phyloP scores from a whole-genome alignment of 2,113 vertebrate species.

The Dipodomys merriami region DNA sequence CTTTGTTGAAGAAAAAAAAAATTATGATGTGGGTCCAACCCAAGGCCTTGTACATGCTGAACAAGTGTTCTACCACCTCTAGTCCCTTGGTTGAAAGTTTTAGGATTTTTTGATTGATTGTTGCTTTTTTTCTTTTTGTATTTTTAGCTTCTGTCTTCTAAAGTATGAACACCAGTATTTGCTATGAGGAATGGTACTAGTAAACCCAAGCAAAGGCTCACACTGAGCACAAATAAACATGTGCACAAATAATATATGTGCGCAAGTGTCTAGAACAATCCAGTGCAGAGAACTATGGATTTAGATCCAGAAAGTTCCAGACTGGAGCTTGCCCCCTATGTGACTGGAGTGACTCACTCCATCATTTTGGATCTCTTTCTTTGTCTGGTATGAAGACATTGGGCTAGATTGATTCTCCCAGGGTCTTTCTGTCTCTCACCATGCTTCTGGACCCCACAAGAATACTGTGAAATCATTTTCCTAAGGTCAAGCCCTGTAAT shows the following conservation, averaged over 20 bases:
- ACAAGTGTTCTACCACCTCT: background rate
- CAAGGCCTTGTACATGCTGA: background rate
- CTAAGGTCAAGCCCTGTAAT: slow-evolving; percentile 6
- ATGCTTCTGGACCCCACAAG: slow-evolving; percentile 63
- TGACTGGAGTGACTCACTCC: slow-evolving; percentile 61
- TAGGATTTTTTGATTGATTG: background rate
- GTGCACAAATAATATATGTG: background rate
- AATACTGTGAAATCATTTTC: slow-evolving; percentile 56
- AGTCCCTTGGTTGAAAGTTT: slow-evolving; percentile 2
- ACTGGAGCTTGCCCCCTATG: background rate
- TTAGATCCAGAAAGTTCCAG: slow-evolving; percentile 58
- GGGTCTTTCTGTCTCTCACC: slow-evolving; percentile 37
- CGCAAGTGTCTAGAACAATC: background rate
- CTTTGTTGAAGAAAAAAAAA: background rate
- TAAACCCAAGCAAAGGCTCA: background rate
- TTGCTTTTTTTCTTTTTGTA: too few relatives aligned
- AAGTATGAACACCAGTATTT: slow-evolving; percentile 7
- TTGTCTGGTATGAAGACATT: slow-evolving; percentile 34
- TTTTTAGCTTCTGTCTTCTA: background rate
- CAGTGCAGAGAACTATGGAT: background rate
- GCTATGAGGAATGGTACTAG: background rate
- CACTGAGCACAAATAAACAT: background rate
- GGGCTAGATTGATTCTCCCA: slow-evolving; percentile 25
- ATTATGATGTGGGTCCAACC: background rate
- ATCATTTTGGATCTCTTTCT: slow-evolving; percentile 22